These are phyloP conservation scores for Fringilla coelebs DNA, from an alignment of 2,797 vertebrate genomes.

Conservation along the genomic window DNA sequence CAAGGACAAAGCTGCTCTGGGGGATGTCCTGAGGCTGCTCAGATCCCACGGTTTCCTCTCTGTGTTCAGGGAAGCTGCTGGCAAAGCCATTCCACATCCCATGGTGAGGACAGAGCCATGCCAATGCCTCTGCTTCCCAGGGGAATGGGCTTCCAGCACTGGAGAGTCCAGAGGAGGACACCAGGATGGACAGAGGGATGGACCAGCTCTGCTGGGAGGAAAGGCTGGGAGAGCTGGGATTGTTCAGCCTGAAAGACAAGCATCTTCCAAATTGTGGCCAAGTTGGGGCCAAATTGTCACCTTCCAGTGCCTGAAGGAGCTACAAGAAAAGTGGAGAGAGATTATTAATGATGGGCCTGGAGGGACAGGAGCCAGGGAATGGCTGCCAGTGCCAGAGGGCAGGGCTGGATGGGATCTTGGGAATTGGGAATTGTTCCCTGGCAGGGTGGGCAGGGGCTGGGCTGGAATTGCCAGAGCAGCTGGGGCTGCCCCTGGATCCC, in stretches of 20 bases:
- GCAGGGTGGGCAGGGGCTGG: no score
- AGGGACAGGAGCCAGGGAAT: background rate
- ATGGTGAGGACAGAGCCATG: accelerated
- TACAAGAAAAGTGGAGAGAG: background rate
- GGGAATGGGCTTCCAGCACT: background rate
- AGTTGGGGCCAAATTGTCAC: accelerated
- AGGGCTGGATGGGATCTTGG: background rate
- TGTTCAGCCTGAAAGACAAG: background rate
- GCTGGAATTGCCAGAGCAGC: no score
- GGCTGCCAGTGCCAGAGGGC: background rate
- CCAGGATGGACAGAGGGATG: background rate
- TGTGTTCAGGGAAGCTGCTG: background rate
- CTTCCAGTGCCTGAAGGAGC: background rate
- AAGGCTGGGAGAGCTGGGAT: background rate
- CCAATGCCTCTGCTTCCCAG: background rate
- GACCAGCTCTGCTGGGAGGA: background rate
- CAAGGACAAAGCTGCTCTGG: no score
- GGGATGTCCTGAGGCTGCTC: background rate
- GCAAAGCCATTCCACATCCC: background rate
- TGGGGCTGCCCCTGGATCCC: no score
- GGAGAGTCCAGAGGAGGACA: background rate
- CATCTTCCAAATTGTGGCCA: background rate
- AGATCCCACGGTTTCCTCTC: background rate
- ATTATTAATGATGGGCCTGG: background rate
- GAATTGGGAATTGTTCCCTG: no score